A percentile compares a stretch with the other conserved stretches of the same genome.
Evolutionary conservation across 2,888 invertebrate genomes (phyloP).

Genomic region (Lasioglossum pauxillum): DNA sequence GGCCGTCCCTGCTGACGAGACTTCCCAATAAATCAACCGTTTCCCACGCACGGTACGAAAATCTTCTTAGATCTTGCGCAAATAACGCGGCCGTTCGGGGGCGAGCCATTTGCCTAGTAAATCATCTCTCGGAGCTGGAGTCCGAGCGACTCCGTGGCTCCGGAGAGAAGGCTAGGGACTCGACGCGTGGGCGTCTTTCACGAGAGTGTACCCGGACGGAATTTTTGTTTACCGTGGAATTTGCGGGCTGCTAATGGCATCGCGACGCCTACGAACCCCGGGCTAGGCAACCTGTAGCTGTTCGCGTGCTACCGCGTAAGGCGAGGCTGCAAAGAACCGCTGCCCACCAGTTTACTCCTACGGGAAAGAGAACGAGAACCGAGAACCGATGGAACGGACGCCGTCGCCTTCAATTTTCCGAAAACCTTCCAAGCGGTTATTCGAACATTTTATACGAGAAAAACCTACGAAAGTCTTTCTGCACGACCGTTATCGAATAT

Average conservation of each 20-base stretch:
- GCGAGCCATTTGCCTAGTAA: conserved; percentile 58
- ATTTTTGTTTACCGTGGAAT: conserved; percentile 69
- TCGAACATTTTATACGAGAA: background rate
- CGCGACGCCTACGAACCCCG: conserved; percentile 69
- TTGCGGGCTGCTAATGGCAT: conserved; percentile 71
- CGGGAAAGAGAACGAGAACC: conserved; percentile 55
- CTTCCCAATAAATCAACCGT: conserved; percentile 40
- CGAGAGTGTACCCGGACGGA: conserved; percentile 56
- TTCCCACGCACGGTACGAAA: conserved; percentile 52
- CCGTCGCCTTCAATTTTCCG: conserved; percentile 36
- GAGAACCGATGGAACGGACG: conserved; percentile 3
- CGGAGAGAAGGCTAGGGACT: background rate
- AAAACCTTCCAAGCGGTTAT: background rate
- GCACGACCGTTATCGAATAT: too few relatives aligned
- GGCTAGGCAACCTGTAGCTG: conserved; percentile 72
- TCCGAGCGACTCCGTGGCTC: background rate
- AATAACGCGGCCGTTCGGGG: conserved; percentile 51
- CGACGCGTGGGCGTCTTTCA: conserved; percentile 50
- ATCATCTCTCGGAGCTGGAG: conserved; percentile 53
- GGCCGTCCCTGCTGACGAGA: conserved; percentile 14
- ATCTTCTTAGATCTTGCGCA: conserved; percentile 43
- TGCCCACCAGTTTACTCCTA: conserved; percentile 70
- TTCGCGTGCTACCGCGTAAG: conserved; percentile 73
- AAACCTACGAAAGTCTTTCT: too few relatives aligned
- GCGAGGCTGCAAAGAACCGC: conserved; percentile 68